Evolutionary conservation across 2,797 vertebrate genomes (phyloP).

Genomic region (Pangasius krempfi): DNA sequence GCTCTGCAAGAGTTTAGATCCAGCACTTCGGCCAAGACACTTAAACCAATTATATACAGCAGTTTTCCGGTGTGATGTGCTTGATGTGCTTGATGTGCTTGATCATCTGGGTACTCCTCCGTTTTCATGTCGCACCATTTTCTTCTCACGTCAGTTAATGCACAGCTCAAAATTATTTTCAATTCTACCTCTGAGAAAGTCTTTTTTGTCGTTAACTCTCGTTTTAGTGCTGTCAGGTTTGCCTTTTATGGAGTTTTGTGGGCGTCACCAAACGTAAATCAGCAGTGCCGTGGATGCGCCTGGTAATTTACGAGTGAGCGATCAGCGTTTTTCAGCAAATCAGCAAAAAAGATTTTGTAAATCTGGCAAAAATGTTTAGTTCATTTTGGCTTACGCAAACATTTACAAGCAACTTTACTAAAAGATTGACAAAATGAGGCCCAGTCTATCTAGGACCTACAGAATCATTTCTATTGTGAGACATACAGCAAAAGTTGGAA

Average conservation of each 20-base stretch:
- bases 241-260: background rate
- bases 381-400: background rate
- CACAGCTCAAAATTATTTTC: background rate
- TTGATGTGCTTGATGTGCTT: too few species aligned
- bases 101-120: too few species aligned
- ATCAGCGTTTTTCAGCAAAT: too few species aligned
- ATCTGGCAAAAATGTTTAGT: background rate
- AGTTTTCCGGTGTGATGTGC: too few species aligned
- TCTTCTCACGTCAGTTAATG: background rate
- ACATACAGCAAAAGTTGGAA: background rate
- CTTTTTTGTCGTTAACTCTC: background rate
- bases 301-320: background rate
- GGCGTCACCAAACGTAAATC: background rate
- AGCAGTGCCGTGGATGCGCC: background rate
- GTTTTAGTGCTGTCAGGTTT: background rate
- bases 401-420: background rate
- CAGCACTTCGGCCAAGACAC: too few species aligned
- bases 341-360: background rate
- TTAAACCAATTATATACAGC: too few species aligned
- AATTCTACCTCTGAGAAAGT: background rate
- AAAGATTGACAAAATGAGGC: background rate
- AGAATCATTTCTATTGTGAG: background rate
- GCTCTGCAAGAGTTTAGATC: background rate
- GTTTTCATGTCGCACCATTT: too few species aligned
- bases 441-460: background rate